Base-by-base conservation (phyloP, 2,113 vertebrate species). In the Hippocampus comes region DNA sequence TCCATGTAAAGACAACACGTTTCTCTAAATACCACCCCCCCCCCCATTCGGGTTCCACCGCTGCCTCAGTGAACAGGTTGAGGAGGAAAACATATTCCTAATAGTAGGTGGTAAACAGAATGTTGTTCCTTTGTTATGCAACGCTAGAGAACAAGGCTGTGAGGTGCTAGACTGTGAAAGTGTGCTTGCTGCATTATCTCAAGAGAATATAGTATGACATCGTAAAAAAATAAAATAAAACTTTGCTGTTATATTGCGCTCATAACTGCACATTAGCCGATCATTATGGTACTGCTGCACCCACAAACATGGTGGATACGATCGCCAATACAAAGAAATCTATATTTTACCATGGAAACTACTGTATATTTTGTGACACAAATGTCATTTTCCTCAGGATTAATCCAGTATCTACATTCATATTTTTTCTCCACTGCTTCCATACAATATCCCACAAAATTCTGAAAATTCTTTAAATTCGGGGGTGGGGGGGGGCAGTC, bases 101-200 rank as follows among this genome's bases (percentile, higher is more conserved):
- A 81, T 79, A 84, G 75, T 78, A 67, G 49, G 66, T 67, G 71
- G 74, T 79, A 83, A 88, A 85, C 73, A 84, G 80, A 84, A 63
- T 66, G 68, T 72, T 78, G 9, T 30, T 48, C 69, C 61, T 68
- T 41, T 68, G 68, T 87, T 89, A 84, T 70, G 71, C 74, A 88
- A 87, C 27, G 2, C 48, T 69, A 86, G 79, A 61, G 70, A 79
- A 77, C 68, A 68, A 87, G 78, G 83, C 74, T 73, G 42, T 69
- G 65, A 76, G 69, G 80, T 68, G 71, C 79, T 74, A 76, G 77
- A 85, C 84, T 84, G 77, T 71, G 77, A 80, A 75, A 83, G 53
- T 25, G 25, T 18, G 34, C 34, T 38, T 5, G 61, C 34, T n/a
- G 20, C 61, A 42, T 63, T 38, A n/a, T 38, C 61, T 63, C 34